Evolutionary conservation across 2,113 vertebrate species (phyloP).

Genomic region (Lutjanus erythropterus): DNA sequence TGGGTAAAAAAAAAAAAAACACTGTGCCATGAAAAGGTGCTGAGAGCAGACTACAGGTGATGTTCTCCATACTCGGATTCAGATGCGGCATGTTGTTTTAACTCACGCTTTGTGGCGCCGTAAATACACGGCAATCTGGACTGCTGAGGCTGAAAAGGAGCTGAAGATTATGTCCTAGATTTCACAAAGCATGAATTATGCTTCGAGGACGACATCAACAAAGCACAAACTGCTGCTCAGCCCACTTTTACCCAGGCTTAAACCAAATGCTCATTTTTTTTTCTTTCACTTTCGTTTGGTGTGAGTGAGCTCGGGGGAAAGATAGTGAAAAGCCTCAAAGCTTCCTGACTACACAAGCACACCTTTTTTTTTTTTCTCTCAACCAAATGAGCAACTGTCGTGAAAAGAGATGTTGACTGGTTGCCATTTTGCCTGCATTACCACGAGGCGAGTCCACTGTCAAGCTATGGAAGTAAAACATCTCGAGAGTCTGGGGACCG

Average conservation of each 20-base stretch:
- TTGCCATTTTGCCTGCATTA: constrained; percentile 31
- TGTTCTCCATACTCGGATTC: constrained; percentile 8
- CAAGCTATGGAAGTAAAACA: constrained; percentile 50
- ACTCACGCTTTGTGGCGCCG: constrained; percentile 31
- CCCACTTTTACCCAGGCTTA: constrained; percentile 28
- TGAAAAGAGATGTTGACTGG: constrained; percentile 44
- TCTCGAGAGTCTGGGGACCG: constrained; percentile 28
- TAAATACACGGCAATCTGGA: constrained; percentile 49
- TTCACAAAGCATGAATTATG: constrained; percentile 63
- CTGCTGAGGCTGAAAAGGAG: constrained; percentile 44
- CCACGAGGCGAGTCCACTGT: constrained; percentile 3
- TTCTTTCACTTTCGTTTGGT: constrained; percentile 39
- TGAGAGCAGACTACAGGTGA: constrained; percentile 23
- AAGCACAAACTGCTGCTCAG: constrained; percentile 34
- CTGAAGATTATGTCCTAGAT: constrained; percentile 70
- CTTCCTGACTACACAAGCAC: constrained; percentile 8
- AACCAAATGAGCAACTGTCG: constrained; percentile 25
- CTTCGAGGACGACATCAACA: constrained; percentile 45
- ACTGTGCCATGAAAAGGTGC: not conserved
- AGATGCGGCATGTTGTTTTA: not conserved
- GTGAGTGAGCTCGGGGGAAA: constrained; percentile 29
- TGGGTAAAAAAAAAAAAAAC: not conserved
- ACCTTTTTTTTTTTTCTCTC: not conserved
- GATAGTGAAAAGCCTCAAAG: constrained; percentile 50
- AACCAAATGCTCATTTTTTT: constrained; percentile 14